Conservation (phyloP, 2,113 vertebrate genomes). For the Mohoua ochrocephala region DNA sequence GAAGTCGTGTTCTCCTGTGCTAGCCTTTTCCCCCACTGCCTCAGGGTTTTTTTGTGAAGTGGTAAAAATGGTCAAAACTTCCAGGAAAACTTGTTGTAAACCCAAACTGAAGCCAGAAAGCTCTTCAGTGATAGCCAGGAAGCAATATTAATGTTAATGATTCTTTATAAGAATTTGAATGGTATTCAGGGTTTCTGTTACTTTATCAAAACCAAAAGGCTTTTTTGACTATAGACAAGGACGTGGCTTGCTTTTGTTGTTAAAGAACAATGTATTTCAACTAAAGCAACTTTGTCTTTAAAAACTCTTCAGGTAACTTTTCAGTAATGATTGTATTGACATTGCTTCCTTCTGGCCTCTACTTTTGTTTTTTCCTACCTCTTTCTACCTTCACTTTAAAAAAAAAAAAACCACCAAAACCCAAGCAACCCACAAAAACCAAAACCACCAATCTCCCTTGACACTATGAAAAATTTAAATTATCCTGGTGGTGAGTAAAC, state of each 20-base stretch:
- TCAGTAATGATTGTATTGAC: not conserved
- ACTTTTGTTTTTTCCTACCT: not conserved
- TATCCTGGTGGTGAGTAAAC: not conserved
- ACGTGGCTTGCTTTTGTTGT: not conserved
- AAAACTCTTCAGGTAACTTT: not conserved
- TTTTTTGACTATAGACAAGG: not conserved
- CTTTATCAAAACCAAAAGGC: not conserved
- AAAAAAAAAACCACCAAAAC: not conserved
- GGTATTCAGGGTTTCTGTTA: not conserved
- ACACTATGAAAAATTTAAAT: not conserved
- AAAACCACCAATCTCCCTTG: not conserved
- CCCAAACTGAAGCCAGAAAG: not conserved
- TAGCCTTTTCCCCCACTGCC: accelerated
- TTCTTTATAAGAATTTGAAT: not conserved
- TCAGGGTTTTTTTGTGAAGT: not conserved
- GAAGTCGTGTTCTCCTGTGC: not conserved
- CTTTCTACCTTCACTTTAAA: not conserved
- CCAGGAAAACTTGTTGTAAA: not conserved
- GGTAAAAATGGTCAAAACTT: not conserved
- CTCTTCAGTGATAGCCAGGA: not conserved
- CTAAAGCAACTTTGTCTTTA: not conserved
- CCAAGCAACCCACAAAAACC: not conserved
- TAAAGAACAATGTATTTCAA: not conserved
- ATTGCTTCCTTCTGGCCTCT: not conserved
- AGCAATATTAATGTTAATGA: not conserved